Evolutionary conservation across 2,888 invertebrate genomes (phyloP), one percentile per base, ranked within the genome.

Genomic region (Erynnis tages): DNA sequence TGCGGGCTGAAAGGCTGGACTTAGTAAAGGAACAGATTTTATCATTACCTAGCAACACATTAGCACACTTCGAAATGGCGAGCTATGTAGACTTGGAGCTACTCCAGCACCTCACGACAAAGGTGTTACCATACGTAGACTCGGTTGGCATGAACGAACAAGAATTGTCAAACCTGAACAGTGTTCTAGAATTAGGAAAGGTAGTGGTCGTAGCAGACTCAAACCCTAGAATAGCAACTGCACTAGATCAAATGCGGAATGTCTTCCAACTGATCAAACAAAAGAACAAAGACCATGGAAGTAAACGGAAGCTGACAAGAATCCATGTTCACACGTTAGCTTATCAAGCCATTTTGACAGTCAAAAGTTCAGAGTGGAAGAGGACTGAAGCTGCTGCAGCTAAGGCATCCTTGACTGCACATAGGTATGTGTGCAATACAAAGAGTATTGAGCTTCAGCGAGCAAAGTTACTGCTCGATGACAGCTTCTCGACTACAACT

Each of bases 141-240:
- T 96, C 96, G 0, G 85, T 96, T 2, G 96, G 96, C 2, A 96
- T 96, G 95, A 96, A 96, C 69, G 96, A 96, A 71, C 96, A 96
- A 79, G 96, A 96, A 79, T 82, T 96, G 47, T 92, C 94, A 0
- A 96, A 96, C 80, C 77, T 96, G 5, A 91, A 93, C 54, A 93
- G 93, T 71, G 91, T 95, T 2, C 77, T 96, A 45, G 90, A 92
- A 55, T 88, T 92, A 66, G 94, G 94, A 1, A 92, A 93, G 64
- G 92, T 95, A 4, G 94, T 93, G 16, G 82, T 95, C 4, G 92
- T 95, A 0, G 92, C 95, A 0, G 94, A 96, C 69, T 94, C 95
- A 4, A 93, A 94, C 69, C 96, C 96, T 0, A 90, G 96, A 63
- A 92, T 96, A 6, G 96, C 96, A 0, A 92, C 92, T 10, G 93